Conservation (phyloP, 2,888 invertebrate genomes). For the Himalopsyche anomala region DNA sequence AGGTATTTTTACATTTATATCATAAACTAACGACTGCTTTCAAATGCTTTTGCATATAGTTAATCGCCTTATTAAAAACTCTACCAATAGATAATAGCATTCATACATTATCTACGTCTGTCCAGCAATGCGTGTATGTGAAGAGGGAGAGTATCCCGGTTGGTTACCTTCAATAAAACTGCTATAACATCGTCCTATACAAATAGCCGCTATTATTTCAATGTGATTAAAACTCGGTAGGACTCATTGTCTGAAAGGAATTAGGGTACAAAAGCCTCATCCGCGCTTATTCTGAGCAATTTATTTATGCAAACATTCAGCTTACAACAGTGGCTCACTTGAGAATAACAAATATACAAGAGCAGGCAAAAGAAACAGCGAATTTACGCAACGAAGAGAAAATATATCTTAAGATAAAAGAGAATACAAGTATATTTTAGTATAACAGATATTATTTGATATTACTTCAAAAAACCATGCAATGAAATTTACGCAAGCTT, state of each 20-base stretch:
- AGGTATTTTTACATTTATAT: too few species aligned
- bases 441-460: too few species aligned
- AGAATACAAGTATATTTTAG: too few species aligned
- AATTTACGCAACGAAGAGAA: too few species aligned
- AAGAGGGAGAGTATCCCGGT: background rate
- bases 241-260: slow-evolving; percentile 53
- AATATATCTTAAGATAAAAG: too few species aligned
- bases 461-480: too few species aligned
- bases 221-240: slow-evolving; percentile 61
- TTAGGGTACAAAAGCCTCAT: slow-evolving; percentile 54
- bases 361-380: too few species aligned
- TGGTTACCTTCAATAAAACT: slow-evolving; percentile 24
- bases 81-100: background rate
- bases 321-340: background rate
- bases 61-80: background rate
- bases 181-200: slow-evolving; percentile 54
- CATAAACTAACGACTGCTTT: too few species aligned
- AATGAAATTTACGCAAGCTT: too few species aligned
- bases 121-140: background rate
- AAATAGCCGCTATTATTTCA: slow-evolving; percentile 62
- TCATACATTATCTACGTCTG: slow-evolving; percentile 17
- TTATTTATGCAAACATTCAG: slow-evolving; percentile 53
- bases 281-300: slow-evolving; percentile 50
- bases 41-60: background rate
- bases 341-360: too few species aligned